These are phyloP conservation scores for Polypedilum pembai DNA, from an alignment of 1,140 invertebrate species.

Conservation along the genomic window DNA sequence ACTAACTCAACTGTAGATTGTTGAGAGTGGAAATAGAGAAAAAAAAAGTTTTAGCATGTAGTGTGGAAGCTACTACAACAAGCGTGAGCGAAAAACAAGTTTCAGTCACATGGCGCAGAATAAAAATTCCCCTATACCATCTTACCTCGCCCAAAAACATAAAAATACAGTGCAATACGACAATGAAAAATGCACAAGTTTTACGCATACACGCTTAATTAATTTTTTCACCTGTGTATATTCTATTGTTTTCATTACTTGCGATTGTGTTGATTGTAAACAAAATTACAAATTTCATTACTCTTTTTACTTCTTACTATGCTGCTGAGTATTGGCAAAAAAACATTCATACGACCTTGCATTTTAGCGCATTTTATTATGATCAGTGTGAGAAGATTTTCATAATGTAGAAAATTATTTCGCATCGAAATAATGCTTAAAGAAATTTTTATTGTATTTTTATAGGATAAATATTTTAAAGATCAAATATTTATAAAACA, in stretches of 20 bases:
- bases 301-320: background rate
- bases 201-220: background rate
- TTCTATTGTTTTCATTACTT: background rate
- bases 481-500: no score
- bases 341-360: no score
- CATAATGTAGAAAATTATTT: no score
- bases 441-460: no score
- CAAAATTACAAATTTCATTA: background rate
- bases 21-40: background rate
- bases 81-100: background rate
- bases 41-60: constrained; percentile 12
- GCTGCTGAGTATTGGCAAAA: background rate
- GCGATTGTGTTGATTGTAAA: constrained; percentile 2
- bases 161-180: background rate
- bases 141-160: background rate
- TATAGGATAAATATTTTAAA: no score
- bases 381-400: no score
- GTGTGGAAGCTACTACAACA: background rate
- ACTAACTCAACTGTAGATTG: constrained; percentile 15
- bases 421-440: no score
- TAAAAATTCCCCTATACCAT: constrained; percentile 25
- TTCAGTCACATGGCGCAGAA: constrained; percentile 5
- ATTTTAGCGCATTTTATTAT: no score
- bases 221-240: background rate
- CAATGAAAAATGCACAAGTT: background rate